A percentile compares a stretch with the other conserved stretches of the same genome.
phyloP scores from a whole-genome alignment of 2,888 invertebrate species.

The Halictus ligatus region DNA sequence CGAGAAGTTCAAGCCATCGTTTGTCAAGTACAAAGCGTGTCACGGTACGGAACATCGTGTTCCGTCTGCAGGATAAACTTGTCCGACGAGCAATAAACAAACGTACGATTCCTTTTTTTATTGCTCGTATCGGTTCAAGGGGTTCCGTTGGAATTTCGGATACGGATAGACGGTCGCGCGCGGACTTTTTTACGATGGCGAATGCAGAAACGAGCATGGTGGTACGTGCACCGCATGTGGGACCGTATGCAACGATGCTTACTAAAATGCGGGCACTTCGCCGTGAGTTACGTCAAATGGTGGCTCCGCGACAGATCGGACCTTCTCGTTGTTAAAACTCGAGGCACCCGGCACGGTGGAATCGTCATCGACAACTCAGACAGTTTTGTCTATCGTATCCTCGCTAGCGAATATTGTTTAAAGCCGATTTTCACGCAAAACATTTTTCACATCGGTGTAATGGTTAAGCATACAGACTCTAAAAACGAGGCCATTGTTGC shows the following conservation, averaged over 20 bases:
- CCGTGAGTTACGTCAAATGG: conserved; percentile 55
- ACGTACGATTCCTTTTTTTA: conserved; percentile 19
- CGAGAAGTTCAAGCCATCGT: neutral
- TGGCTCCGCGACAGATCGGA: conserved; percentile 37
- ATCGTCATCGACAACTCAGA: neutral
- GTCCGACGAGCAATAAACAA: conserved; percentile 43
- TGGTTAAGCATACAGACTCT: no score
- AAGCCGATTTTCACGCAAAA: neutral
- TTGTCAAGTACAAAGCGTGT: neutral
- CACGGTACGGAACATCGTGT: conserved; percentile 7
- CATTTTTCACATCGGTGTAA: neutral
- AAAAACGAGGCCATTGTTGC: neutral
- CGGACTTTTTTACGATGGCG: conserved; percentile 59
- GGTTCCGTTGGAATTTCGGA: conserved; percentile 60
- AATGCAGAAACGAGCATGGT: conserved; percentile 59
- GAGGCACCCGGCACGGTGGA: neutral
- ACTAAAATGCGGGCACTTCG: conserved; percentile 62
- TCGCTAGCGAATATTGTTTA: neutral
- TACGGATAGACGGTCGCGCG: conserved; percentile 48
- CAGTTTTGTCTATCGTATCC: neutral
- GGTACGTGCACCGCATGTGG: conserved; percentile 59
- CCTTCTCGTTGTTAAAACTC: conserved; percentile 9
- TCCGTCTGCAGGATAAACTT: conserved; percentile 18
- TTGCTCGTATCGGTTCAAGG: conserved; percentile 58
- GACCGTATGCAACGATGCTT: conserved; percentile 59